Percentiles rank a stretch among this genome's conserved stretches.
phyloP scores from a whole-genome alignment of 1,140 invertebrate genomes.

The Drosophila chauvacae region DNA sequence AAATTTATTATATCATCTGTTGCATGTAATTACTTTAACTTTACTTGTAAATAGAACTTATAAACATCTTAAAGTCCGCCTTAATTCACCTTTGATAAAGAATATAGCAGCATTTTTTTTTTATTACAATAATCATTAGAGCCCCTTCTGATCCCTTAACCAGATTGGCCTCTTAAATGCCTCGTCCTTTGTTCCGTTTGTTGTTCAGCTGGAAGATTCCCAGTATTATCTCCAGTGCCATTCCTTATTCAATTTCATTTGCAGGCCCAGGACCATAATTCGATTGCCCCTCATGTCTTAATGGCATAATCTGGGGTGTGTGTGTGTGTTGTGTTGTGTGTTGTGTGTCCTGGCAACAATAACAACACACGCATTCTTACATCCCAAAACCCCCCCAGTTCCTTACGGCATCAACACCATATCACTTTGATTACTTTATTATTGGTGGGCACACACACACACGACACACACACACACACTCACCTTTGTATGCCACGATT shows the following conservation, averaged over 20 bases:
- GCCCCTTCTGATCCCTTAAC: constrained; percentile 10
- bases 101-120: too few relatives aligned
- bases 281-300: constrained; percentile 69
- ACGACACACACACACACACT: constrained; percentile 5
- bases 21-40: too few relatives aligned
- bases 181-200: constrained; percentile 20
- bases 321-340: neutral
- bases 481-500: constrained; percentile 28
- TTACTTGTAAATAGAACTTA: too few relatives aligned
- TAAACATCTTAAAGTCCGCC: neutral
- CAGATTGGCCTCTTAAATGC: constrained; percentile 34
- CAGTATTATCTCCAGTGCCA: constrained; percentile 5
- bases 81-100: neutral
- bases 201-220: constrained; percentile 28
- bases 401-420: constrained; percentile 66
- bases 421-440: constrained; percentile 82
- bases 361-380: constrained; percentile 42
- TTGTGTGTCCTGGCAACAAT: constrained; percentile 64
- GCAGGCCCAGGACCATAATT: constrained; percentile 53
- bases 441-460: constrained; percentile 63
- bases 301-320: constrained; percentile 66
- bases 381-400: neutral
- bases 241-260: constrained; percentile 47
- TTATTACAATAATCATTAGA: constrained; percentile 7
- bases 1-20: too few relatives aligned